Conservation (phyloP, 1,140 invertebrate species). For the Drosophila oshimai region DNA sequence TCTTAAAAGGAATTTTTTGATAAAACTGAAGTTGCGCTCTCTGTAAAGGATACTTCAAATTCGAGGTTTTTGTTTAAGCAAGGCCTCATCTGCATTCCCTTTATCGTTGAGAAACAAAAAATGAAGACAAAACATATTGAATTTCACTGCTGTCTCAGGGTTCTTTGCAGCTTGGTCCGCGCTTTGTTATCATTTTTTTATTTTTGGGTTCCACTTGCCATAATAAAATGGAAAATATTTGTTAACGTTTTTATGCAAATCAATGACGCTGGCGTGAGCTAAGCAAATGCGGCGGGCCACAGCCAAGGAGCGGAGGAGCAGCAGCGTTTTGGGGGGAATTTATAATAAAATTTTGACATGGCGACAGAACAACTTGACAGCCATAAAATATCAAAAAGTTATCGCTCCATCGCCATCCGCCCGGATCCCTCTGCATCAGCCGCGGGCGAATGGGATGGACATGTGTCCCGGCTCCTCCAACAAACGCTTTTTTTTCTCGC, state of each 20-base stretch:
- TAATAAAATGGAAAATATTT: constrained; percentile 75
- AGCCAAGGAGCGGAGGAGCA: neutral
- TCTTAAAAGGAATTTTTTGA: neutral
- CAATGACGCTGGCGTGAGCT: constrained; percentile 41
- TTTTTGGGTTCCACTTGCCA: constrained; percentile 22
- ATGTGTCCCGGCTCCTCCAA: constrained; percentile 46
- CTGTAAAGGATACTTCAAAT: neutral
- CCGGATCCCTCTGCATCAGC: constrained; percentile 21
- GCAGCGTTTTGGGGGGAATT: constrained; percentile 34
- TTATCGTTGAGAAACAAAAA: constrained; percentile 23
- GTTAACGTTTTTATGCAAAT: constrained; percentile 77
- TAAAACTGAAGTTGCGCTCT: too few relatives aligned
- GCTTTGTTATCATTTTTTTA: constrained; percentile 40
- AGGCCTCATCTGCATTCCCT: constrained; percentile 30
- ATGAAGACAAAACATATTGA: constrained; percentile 60
- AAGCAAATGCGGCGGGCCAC: constrained; percentile 12
- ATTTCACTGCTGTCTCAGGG: constrained; percentile 45
- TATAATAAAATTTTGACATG: constrained; percentile 75
- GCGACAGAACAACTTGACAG: constrained; percentile 71
- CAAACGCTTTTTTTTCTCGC: constrained; percentile 41
- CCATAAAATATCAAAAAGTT: constrained; percentile 81
- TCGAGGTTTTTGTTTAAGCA: neutral
- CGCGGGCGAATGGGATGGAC: constrained; percentile 50
- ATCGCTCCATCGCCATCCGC: constrained; percentile 44
- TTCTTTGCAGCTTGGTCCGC: constrained; percentile 8